Evolutionary conservation across 2,888 invertebrate genomes (phyloP), one percentile per base, ranked within the genome.

Genomic region (Phlogophora meticulosa): DNA sequence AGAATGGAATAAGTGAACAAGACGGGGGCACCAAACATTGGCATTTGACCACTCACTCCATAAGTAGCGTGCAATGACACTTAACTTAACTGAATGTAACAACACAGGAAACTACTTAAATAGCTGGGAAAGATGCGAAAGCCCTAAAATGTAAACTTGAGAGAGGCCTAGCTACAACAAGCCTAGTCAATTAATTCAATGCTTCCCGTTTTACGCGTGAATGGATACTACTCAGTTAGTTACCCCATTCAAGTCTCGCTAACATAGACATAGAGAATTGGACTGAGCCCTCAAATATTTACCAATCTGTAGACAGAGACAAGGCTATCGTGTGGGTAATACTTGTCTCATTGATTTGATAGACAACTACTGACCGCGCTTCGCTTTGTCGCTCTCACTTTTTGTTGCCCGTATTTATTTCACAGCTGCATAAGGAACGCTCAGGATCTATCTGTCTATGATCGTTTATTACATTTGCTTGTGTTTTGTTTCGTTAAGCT

Each of bases 21-120:
- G 28, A 5, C 28, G 5, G 28, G 5, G 28, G n/a, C n/a, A n/a
- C n/a, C 32, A n/a, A 60, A 22, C 28, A 10, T 10, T 32, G 32
- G 42, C 13, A 22, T 24, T 22, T 17, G 17, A 5, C 4, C 28
- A 32, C n/a, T 5, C 15, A 22, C 3, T n/a, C 1, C 9, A 7
- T 68, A 68, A 20, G 40, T 40, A 67, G 15, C 24, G 4, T 11
- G 15, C 38, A 67, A 40, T 32, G 20, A 11, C 5, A 28, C 11
- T 67, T 67, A 34, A 48, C 15, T 48, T 32, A 3, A 38, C 17
- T n/a, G n/a, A 38, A 17, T 11, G 28, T n/a, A 20, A 28, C 11
- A 40, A 64, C 52, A 67, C 32, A n/a, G 24, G 24, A 68, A 68
- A 34, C 11, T 42, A 68, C 52, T 42, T 51, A 11, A 10, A 42